phyloP scores from a whole-genome alignment of 2,113 vertebrate genomes.

The Octodon degus region DNA sequence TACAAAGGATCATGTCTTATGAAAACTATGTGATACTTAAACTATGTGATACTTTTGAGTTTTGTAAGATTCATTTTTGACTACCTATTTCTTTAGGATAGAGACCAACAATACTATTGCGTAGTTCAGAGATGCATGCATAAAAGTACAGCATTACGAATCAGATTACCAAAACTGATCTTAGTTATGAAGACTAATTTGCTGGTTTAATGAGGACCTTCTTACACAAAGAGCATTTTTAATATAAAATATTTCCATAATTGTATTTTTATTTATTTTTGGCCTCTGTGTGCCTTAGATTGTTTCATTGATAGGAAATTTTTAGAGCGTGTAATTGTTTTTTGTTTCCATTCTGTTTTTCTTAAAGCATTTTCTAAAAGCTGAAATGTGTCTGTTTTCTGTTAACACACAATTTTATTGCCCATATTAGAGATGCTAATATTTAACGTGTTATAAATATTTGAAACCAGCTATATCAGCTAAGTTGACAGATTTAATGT shows the following conservation, averaged over 20 bases:
- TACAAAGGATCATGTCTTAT: not conserved
- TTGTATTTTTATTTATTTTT: not conserved
- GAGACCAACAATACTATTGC: not conserved
- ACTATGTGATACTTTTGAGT: not conserved
- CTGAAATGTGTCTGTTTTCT: slow-evolving; percentile 23
- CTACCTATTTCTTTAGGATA: not conserved
- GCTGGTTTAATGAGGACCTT: not conserved
- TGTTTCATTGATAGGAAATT: slow-evolving; percentile 34
- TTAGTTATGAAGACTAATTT: slow-evolving; percentile 33
- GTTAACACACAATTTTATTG: not conserved
- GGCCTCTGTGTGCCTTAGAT: not conserved
- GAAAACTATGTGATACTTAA: not conserved
- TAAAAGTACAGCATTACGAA: slow-evolving; percentile 40
- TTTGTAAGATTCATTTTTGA: slow-evolving; percentile 50
- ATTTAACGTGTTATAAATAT: not conserved
- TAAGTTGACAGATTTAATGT: slow-evolving; percentile 6
- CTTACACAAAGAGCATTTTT: slow-evolving; percentile 9
- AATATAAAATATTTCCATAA: slow-evolving; percentile 39
- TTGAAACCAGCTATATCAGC: not conserved
- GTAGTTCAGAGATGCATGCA: not conserved
- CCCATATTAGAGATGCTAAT: not conserved
- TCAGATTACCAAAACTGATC: slow-evolving; percentile 57
- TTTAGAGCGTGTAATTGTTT: slow-evolving; percentile 13
- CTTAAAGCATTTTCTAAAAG: not conserved
- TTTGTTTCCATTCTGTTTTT: not conserved